Base-by-base conservation (phyloP, 2,113 vertebrate genomes). In the Heterotilapia buettikoferi region DNA sequence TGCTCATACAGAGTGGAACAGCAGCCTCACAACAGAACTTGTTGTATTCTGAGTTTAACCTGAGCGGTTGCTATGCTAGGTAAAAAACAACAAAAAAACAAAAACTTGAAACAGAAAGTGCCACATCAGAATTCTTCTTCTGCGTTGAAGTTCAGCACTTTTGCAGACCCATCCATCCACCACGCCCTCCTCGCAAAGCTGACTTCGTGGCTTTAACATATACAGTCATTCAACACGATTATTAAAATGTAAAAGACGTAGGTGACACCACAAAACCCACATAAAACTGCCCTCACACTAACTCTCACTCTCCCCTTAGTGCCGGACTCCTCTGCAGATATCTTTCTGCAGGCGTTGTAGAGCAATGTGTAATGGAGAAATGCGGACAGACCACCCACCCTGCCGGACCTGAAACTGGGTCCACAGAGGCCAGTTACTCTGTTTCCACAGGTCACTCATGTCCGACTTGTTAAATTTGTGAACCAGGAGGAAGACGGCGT, bases 311-410 rank as follows among this genome's bases (percentile, higher is more conserved):
- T 31, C 18, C 6, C 82, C 26, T 38, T 5, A 6, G 26, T 29
- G 66, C 45, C 45, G 9, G 31, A 40, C 73, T 63, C 71, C 81
- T 87, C 33, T 81, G 45, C 91, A 82, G 43, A 86, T 87, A 80
- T 92, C 87, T 61, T 24, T 88, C 76, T 84, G 81, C 76, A 50
- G 54, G 84, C 68, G 54, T 82, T 86, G 56, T 80, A 54, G 50
- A 53, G 80, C 54, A 78, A 66, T 40, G 61, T 47, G 90, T 84
- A 79, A 59, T 71, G 91, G 71, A 47, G 59, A 92, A 85, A 84
- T 36, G 54, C 50, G 50, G 80, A 18, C 10, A 71, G 95, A 95
- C 95, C 95, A 96, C 95, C 95, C 95, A 96, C 80, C 61, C 88
- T 59, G 88, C 76, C n/a, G 43, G n/a, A 85, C 92, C 84, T 90